These are phyloP conservation scores for Camponotus fellah DNA, from an alignment of 2,888 invertebrate genomes.

Conservation along the genomic window DNA sequence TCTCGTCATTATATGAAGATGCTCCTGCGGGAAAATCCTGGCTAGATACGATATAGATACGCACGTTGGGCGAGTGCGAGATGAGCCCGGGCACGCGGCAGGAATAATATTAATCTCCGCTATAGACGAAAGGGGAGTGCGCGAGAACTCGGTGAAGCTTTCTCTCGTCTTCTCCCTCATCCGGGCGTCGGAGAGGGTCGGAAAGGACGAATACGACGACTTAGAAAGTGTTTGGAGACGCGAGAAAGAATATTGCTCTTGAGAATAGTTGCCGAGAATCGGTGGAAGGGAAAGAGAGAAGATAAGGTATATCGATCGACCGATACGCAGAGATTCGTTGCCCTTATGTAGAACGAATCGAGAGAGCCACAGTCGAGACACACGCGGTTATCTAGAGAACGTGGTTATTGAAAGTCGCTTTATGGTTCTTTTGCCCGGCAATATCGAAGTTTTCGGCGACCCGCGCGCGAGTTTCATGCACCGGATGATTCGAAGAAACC, in stretches of 20 bases:
- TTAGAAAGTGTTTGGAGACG: slow-evolving; percentile 23
- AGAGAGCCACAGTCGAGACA: slow-evolving; percentile 19
- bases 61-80: slow-evolving; percentile 57
- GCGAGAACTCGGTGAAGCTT: not conserved
- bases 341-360: slow-evolving; percentile 25
- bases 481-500: not conserved
- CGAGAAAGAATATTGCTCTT: slow-evolving; percentile 34
- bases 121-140: not conserved
- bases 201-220: slow-evolving; percentile 21
- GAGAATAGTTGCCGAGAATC: slow-evolving; percentile 4
- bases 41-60: slow-evolving; percentile 35
- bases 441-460: slow-evolving; percentile 21
- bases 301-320: slow-evolving; percentile 34
- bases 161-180: not conserved
- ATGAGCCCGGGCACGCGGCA: slow-evolving; percentile 65
- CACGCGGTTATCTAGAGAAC: slow-evolving; percentile 44
- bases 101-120: slow-evolving; percentile 73
- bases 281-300: not conserved
- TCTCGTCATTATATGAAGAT: not conserved
- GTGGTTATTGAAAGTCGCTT: slow-evolving; percentile 36
- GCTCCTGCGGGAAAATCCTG: slow-evolving; percentile 29
- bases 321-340: not conserved
- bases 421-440: not conserved
- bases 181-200: not conserved
- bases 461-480: not conserved